Evolutionary conservation across 2,113 vertebrate species (phyloP).

Genomic region (Todiramphus chloris): DNA sequence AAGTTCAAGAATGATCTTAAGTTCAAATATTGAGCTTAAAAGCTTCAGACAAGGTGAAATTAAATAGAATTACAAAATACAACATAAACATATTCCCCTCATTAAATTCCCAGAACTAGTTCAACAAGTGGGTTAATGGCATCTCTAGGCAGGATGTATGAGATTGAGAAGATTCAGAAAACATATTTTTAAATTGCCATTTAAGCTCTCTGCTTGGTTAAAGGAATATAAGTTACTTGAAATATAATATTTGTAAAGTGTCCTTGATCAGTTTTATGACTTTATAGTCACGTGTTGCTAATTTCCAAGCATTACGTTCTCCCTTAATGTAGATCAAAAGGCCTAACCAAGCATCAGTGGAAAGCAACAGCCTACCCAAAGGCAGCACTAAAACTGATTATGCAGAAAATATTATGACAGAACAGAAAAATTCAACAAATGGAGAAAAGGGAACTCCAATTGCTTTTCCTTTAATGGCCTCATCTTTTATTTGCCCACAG

Average conservation of each 20-base stretch:
- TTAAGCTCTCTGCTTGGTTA: conserved; percentile 39
- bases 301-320: not conserved
- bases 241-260: not conserved
- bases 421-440: conserved; percentile 6
- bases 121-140: conserved; percentile 18
- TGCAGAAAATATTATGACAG: conserved; percentile 8
- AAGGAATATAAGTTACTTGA: conserved; percentile 7
- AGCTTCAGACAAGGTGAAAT: not conserved
- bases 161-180: conserved; percentile 21
- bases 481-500: not conserved
- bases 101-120: conserved; percentile 24
- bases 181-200: conserved; percentile 9
- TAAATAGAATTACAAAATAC: not conserved
- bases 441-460: not conserved
- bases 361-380: conserved; percentile 31
- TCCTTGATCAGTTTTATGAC: not conserved
- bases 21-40: not conserved
- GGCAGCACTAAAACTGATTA: conserved; percentile 22
- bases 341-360: not conserved
- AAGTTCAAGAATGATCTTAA: not conserved
- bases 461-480: not conserved
- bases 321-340: not conserved
- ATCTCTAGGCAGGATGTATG: not conserved
- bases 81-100: not conserved
- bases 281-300: not conserved